phyloP scores from a whole-genome alignment of 2,888 invertebrate species.

The Brachylomia viminalis region DNA sequence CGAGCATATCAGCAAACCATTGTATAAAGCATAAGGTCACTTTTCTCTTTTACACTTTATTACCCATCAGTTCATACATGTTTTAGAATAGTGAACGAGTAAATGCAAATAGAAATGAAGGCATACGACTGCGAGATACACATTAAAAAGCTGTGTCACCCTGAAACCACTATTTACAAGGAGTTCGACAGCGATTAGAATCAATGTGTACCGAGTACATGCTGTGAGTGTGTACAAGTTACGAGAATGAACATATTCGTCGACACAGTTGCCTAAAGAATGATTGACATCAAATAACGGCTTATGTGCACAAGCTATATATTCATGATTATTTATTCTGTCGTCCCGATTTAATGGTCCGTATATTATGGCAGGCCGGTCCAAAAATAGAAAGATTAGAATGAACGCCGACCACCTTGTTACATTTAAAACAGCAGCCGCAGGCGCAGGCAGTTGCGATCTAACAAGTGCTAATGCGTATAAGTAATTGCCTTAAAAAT shows the following conservation, averaged over 20 bases:
- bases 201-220: conserved; percentile 27
- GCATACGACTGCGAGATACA: conserved; percentile 46
- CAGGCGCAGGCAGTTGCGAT: conserved; percentile 58
- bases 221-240: conserved; percentile 1
- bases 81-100: conserved; percentile 2
- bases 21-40: neutral
- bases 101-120: conserved; percentile 55
- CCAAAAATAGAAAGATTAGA: conserved; percentile 82
- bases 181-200: conserved; percentile 53
- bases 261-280: conserved; percentile 57
- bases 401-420: conserved; percentile 77
- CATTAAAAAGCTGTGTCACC: conserved; percentile 54
- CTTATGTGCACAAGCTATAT: conserved; percentile 72
- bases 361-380: conserved; percentile 64
- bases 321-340: conserved; percentile 79
- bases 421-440: conserved; percentile 74
- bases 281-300: conserved; percentile 79
- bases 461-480: conserved; percentile 41
- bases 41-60: neutral
- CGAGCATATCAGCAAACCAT: neutral
- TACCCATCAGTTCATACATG: conserved; percentile 1
- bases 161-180: conserved; percentile 52
- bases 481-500: conserved; percentile 44
- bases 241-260: conserved; percentile 45
- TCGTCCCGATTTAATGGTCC: conserved; percentile 74